A percentile compares a stretch with the other conserved stretches of the same genome.
These are phyloP conservation scores for Morus bassanus DNA, from an alignment of 2,797 vertebrate species.

Conservation along the genomic window DNA sequence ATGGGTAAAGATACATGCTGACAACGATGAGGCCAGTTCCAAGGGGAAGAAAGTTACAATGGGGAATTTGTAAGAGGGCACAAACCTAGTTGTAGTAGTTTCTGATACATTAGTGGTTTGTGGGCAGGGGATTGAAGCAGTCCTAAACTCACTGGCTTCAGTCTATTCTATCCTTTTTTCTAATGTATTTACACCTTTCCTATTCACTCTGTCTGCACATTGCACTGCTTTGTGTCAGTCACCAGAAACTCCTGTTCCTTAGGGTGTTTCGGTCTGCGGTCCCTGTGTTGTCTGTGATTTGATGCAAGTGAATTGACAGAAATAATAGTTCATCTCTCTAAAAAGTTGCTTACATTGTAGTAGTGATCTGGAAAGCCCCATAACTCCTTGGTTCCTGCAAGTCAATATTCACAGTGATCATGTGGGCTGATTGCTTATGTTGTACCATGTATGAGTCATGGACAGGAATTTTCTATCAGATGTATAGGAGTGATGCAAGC, in stretches of 20 bases:
- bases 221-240: not conserved
- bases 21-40: not conserved
- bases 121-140: not conserved
- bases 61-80: not conserved
- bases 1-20: not conserved
- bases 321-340: not conserved
- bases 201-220: fast-evolving
- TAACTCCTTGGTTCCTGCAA: not conserved
- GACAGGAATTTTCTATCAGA: constrained; percentile 1
- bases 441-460: not conserved
- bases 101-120: not conserved
- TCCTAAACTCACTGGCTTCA: not conserved
- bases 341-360: not conserved
- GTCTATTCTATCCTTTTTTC: not conserved
- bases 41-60: not conserved
- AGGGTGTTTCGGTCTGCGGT: not conserved
- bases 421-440: not conserved
- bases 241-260: not conserved
- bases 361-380: constrained; percentile 31
- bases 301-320: not conserved
- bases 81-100: not conserved
- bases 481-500: not conserved
- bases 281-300: not conserved
- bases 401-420: not conserved
- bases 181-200: not conserved